phyloP scores from a whole-genome alignment of 2,113 vertebrate genomes.

The Arvicanthis niloticus region DNA sequence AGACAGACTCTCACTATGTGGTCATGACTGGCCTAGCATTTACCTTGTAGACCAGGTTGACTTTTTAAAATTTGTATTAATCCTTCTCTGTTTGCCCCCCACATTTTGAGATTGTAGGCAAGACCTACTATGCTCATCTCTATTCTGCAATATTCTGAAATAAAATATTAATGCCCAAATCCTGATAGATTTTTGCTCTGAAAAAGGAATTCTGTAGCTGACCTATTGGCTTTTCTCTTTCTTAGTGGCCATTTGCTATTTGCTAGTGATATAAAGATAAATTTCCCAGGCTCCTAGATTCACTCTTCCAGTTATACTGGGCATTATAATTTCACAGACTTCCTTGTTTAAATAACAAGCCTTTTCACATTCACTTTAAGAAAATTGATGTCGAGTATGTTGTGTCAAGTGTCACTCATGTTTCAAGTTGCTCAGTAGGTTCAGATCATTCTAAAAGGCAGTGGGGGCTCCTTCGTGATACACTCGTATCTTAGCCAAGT shows the following conservation, averaged over 20 bases:
- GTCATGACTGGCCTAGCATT: background rate
- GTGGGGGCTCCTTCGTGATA: background rate
- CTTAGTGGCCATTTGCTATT: background rate
- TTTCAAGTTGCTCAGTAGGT: background rate
- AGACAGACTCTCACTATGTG: background rate
- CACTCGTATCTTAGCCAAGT: background rate
- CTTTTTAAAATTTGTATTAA: background rate
- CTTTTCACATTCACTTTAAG: background rate
- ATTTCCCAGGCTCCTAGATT: background rate
- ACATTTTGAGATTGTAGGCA: background rate
- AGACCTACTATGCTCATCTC: background rate
- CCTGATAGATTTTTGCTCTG: background rate
- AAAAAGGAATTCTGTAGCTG: background rate
- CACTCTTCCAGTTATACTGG: background rate
- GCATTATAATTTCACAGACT: background rate
- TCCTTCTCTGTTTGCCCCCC: background rate
- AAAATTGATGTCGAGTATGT: background rate
- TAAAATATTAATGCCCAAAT: conserved; percentile 1
- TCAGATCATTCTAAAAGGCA: background rate
- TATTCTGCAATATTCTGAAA: conserved; percentile 51
- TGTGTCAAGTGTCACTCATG: background rate
- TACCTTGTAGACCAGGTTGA: background rate
- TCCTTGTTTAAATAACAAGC: background rate
- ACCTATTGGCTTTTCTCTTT: background rate
- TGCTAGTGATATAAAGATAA: background rate